Conservation (phyloP, 2,113 vertebrate species). For the Heterotilapia buettikoferi region DNA sequence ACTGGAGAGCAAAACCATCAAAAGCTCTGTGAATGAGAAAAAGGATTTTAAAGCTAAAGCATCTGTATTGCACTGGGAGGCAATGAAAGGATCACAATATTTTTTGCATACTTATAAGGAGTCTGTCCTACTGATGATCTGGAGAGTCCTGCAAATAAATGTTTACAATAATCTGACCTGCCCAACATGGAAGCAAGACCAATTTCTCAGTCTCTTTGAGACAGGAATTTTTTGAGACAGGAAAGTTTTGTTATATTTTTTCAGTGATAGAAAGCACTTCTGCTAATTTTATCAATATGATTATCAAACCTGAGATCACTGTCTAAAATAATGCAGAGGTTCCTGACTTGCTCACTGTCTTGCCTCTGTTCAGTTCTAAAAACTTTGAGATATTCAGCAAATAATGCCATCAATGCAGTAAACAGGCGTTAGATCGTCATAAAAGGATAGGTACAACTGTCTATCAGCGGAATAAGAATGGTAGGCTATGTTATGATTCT, state of each 20-base stretch:
- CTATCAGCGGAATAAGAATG: neutral
- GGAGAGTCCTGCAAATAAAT: neutral
- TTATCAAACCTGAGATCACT: neutral
- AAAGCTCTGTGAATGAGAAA: rapidly evolving
- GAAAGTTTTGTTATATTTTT: rapidly evolving
- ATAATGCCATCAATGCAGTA: rapidly evolving
- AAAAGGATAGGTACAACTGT: neutral
- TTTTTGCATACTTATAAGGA: neutral
- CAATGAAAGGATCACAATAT: neutral
- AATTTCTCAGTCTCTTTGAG: neutral
- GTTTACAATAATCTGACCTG: neutral
- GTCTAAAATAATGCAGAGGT: neutral
- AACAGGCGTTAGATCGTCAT: neutral
- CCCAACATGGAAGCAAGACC: neutral
- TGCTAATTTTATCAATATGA: neutral
- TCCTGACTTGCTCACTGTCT: neutral
- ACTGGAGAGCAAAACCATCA: neutral
- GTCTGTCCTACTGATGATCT: neutral
- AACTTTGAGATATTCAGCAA: neutral
- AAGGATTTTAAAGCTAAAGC: neutral
- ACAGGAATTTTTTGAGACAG: neutral
- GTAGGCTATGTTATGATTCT: rapidly evolving
- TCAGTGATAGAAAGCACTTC: rapidly evolving
- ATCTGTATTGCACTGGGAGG: neutral
- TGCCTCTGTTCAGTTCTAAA: neutral